Conservation (phyloP, 2,113 vertebrate genomes). For the Atractosteus spatula region DNA sequence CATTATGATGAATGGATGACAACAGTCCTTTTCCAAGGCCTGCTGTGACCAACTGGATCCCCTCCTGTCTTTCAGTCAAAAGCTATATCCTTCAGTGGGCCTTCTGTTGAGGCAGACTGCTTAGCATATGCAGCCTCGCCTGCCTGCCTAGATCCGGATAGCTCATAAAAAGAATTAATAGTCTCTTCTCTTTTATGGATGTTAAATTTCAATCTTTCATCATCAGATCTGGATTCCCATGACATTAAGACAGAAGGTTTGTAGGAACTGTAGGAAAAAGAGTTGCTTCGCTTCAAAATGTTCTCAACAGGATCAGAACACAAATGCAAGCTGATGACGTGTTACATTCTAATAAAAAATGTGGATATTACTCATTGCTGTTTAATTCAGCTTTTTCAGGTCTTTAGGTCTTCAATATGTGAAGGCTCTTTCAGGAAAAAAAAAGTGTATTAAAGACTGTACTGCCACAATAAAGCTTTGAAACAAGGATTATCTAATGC, state of each 20-base stretch:
- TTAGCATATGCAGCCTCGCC: background rate
- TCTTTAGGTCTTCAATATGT: no score
- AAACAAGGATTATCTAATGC: no score
- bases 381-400: no score
- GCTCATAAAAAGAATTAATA: background rate
- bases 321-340: background rate
- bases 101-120: background rate
- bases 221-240: slow-evolving; percentile 1
- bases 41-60: slow-evolving; percentile 18
- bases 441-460: no score
- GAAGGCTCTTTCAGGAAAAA: no score
- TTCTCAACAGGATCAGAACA: background rate
- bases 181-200: background rate
- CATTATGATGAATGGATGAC: slow-evolving; percentile 5
- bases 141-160: background rate
- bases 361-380: no score
- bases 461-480: no score
- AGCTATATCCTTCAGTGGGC: slow-evolving; percentile 7
- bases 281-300: background rate
- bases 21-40: slow-evolving; percentile 2
- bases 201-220: slow-evolving; percentile 7
- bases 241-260: slow-evolving; percentile 3
- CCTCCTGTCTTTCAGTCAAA: slow-evolving; percentile 2
- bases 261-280: background rate
- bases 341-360: no score